Base-by-base conservation (phyloP, 1,140 invertebrate genomes). In the Campoletis sonorensis region DNA sequence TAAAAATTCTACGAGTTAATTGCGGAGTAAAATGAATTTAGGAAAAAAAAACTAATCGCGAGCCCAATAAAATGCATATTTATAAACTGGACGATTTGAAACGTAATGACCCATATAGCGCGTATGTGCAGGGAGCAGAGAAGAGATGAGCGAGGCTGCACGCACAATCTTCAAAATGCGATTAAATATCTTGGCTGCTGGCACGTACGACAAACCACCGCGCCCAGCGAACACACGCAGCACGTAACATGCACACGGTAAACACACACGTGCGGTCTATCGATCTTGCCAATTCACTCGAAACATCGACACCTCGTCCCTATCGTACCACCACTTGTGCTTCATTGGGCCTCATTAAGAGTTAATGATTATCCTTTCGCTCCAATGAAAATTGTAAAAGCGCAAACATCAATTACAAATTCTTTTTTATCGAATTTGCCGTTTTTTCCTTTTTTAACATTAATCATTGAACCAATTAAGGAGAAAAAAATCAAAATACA, bases 251-350 rank as follows among this genome's bases (percentile, higher is more conserved):
- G 61, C 11, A 27, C 3, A 27, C 61, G 61, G 61, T n/a, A 11
- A 64, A 5, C 54, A 10, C 51, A 37, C 70, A 75, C 72, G 72
- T 75, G 72, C 72, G 51, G 26, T 16, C 72, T 27, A 54, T 75
- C 72, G 72, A 75, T 75, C 49, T 75, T 45, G 72, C 21, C 21
- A 54, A 64, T 49, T 51, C 72, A 30, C 49, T 72, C 37, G 72
- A 75, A 75, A 72, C 40, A 75, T 75, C 72, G 49, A 75, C 72
- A 75, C 72, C 72, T 75, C 49, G 45, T 54, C 45, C 0, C 72
- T 45, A 49, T 64, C 61, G 21, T 64, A 3, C 23, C 61, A 26
- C 10, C 61, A 26, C 10, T 15, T 64, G 61, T 23, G 61, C n/a
- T 21, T 21, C n/a, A 27, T 64, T 64, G 23, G 21, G 45, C n/a